phyloP scores from a whole-genome alignment of 2,113 vertebrate genomes.

The Rhynchomys soricoides region DNA sequence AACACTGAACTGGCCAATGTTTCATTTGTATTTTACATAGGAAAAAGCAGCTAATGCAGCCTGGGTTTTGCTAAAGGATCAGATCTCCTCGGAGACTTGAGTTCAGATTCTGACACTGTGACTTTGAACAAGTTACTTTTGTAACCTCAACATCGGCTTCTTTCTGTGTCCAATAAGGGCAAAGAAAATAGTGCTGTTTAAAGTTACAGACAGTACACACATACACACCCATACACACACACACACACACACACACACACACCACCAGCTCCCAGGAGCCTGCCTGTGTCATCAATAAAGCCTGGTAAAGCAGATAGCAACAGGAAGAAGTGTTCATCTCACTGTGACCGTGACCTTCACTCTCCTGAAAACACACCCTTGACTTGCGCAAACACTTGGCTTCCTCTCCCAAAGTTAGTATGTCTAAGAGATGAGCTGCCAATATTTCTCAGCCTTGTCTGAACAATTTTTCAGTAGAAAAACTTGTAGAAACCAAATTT shows the following conservation, averaged over 20 bases:
- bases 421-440: neutral
- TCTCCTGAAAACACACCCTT: neutral
- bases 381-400: neutral
- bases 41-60: neutral
- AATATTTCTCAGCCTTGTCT: neutral
- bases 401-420: neutral
- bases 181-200: neutral
- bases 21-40: neutral
- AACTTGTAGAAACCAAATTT: constrained; percentile 18
- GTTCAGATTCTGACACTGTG: neutral
- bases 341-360: neutral
- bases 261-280: neutral
- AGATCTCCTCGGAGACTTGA: neutral
- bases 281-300: neutral
- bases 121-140: neutral
- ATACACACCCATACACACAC: no score
- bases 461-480: neutral
- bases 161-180: neutral
- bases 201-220: neutral
- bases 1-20: neutral
- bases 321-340: neutral
- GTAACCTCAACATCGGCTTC: neutral
- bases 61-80: neutral
- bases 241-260: no score
- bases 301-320: neutral